Conservation (phyloP, 2,888 invertebrate species). For the Heliconius ethilla region DNA sequence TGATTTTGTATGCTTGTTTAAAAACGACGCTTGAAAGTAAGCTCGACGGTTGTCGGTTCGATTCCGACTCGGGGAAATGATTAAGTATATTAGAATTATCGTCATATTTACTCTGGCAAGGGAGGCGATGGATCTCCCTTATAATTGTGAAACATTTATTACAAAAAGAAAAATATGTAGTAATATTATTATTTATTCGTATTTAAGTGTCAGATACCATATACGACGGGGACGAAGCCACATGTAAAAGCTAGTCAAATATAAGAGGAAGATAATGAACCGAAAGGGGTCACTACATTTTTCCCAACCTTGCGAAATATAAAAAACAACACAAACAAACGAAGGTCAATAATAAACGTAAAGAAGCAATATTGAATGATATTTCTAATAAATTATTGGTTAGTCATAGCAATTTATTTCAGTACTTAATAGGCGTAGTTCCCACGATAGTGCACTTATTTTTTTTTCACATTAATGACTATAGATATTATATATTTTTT, state of each 20-base stretch:
- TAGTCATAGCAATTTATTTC: slow-evolving; percentile 23
- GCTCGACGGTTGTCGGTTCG: neutral
- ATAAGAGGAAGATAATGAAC: too few species aligned
- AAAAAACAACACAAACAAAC: neutral
- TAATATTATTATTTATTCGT: too few species aligned
- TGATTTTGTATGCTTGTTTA: neutral
- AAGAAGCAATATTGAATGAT: slow-evolving; percentile 7
- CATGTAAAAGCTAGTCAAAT: too few species aligned
- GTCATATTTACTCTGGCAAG: too few species aligned
- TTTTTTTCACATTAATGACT: neutral
- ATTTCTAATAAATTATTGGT: slow-evolving; percentile 20
- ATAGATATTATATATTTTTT: too few species aligned
- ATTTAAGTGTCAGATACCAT: too few species aligned
- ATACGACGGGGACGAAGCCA: too few species aligned
- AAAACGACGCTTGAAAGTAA: neutral
- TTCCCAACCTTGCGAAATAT: neutral
- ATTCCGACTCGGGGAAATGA: neutral
- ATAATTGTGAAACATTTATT: too few species aligned
- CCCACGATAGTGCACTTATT: slow-evolving; percentile 10
- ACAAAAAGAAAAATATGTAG: too few species aligned
- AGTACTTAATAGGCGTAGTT: slow-evolving; percentile 27
- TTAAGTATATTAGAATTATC: too few species aligned
- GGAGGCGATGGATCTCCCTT: too few species aligned
- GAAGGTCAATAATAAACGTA: neutral
- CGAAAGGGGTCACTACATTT: neutral